phyloP scores from a whole-genome alignment of 2,113 vertebrate genomes.

The Grus americana region DNA sequence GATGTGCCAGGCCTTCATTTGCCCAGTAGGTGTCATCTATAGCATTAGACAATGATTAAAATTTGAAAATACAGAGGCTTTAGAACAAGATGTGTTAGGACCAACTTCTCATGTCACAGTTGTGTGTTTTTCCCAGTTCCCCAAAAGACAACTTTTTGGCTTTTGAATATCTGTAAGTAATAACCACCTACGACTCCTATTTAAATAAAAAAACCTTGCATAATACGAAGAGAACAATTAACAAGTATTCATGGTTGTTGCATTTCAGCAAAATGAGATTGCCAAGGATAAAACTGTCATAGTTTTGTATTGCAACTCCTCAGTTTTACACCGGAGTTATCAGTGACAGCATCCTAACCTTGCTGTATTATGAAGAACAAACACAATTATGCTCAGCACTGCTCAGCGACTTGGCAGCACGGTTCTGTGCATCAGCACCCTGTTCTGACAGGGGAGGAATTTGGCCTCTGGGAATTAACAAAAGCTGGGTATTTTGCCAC shows the following conservation, averaged over 20 bases:
- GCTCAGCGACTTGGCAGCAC: not conserved
- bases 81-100: not conserved
- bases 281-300: not conserved
- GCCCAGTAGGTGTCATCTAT: conserved; percentile 52
- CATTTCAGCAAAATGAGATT: not conserved
- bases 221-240: not conserved
- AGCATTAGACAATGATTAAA: conserved; percentile 4
- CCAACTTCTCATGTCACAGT: not conserved
- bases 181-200: not conserved
- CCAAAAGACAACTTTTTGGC: not conserved
- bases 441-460: not conserved
- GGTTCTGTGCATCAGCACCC: not conserved
- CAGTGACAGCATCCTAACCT: not conserved
- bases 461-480: not conserved
- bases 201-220: not conserved
- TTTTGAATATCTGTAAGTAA: not conserved
- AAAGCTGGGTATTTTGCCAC: not conserved
- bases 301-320: not conserved
- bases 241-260: not conserved
- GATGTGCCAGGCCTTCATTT: not conserved
- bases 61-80: not conserved
- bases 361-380: not conserved
- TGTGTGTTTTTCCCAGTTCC: not conserved
- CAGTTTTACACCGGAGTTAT: not conserved
- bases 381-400: not conserved